phyloP scores from a whole-genome alignment of 2,888 invertebrate species.

The Bugulina stolonifera region DNA sequence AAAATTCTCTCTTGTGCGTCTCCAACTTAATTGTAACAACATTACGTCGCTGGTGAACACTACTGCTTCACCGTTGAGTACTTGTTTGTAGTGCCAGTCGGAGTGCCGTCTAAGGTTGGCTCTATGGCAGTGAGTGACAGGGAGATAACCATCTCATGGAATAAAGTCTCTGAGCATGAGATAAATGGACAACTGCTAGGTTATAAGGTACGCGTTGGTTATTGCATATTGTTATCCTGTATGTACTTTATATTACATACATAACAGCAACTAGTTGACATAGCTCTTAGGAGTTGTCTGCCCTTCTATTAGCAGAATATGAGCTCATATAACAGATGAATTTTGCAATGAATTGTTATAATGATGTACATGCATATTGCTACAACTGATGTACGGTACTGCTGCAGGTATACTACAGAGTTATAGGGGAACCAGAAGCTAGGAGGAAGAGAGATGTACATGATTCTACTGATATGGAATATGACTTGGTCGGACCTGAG shows the following conservation, averaged over 20 bases:
- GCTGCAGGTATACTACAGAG: background rate
- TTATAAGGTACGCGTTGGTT: conserved; percentile 47
- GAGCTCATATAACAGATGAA: too few species aligned
- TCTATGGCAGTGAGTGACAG: conserved; percentile 80
- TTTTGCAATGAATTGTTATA: too few species aligned
- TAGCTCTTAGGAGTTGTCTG: too few species aligned
- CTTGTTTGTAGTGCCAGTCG: conserved; percentile 68
- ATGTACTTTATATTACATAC: too few species aligned
- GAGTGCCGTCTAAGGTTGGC: conserved; percentile 74
- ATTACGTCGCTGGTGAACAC: too few species aligned
- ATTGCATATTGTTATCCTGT: too few species aligned
- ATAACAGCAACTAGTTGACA: too few species aligned
- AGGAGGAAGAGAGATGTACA: background rate
- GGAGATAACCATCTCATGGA: conserved; percentile 41
- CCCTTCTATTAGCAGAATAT: too few species aligned
- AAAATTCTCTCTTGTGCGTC: too few species aligned
- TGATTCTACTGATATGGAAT: background rate
- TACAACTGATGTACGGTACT: too few species aligned
- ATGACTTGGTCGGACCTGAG: conserved; percentile 30
- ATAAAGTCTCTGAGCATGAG: conserved; percentile 39
- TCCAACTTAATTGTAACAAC: too few species aligned
- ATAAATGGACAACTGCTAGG: conserved; percentile 50
- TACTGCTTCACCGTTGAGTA: background rate
- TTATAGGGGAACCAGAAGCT: background rate
- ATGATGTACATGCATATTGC: too few species aligned